Conservation (phyloP, 2,797 vertebrate genomes). For the Smutsia gigantea region DNA sequence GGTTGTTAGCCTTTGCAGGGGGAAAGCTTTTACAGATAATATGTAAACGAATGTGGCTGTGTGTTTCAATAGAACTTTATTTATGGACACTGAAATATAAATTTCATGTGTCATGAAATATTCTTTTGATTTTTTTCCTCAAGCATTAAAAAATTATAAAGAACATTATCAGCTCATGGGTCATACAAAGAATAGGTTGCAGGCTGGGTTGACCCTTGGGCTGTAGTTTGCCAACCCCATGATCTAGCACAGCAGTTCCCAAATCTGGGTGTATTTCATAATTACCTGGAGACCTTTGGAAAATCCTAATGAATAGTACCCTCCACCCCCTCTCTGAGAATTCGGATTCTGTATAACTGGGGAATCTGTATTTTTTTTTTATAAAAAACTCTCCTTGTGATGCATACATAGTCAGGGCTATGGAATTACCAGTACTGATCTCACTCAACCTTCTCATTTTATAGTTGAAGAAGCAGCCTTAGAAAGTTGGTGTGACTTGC, state of each 20-base stretch:
- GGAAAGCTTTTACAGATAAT: background rate
- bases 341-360: background rate
- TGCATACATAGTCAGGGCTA: background rate
- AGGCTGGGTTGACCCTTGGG: background rate
- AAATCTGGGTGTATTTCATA: constrained; percentile 43
- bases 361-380: background rate
- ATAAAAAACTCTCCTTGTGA: background rate
- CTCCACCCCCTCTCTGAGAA: too few species aligned
- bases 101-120: background rate
- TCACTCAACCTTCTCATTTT: constrained; percentile 44
- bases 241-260: background rate
- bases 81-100: constrained; percentile 8
- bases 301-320: background rate
- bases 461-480: constrained; percentile 29
- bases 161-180: background rate
- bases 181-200: background rate
- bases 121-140: background rate
- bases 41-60: background rate
- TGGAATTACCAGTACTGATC: background rate
- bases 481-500: background rate
- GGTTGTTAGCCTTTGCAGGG: background rate
- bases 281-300: background rate
- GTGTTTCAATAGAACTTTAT: constrained; percentile 38
- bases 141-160: constrained; percentile 27
- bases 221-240: background rate